Evolutionary conservation across 2,888 invertebrate species (phyloP), one percentile per base, ranked within the genome.

Genomic region (Ennomos fuscantarius): DNA sequence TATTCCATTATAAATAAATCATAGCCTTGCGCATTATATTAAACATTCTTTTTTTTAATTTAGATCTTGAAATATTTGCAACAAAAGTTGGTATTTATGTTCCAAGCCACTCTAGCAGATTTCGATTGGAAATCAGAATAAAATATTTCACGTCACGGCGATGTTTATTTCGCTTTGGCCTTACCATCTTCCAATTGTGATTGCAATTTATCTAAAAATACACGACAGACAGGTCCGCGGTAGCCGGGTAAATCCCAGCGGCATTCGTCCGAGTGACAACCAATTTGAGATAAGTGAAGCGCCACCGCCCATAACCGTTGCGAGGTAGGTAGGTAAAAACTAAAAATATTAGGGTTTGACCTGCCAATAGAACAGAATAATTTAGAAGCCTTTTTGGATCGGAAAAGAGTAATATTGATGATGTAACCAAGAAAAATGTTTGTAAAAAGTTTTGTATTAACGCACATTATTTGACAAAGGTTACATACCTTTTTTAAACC

Each of bases 221-320:
- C 15, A 37, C 37, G 46, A 58, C 53, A 36, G 47, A 35, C 58
- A 58, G 50, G 51, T 42, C 48, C 39, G 47, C 55, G 9, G 52
- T 39, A 34, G 48, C 37, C 37, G 52, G 56, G 58, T 36, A 60
- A 65, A 60, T 46, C 51, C 53, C 55, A 47, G 41, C 50, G 55
- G 48, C 48, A 43, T 45, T 44, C 37, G 55, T 57, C 45, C 40
- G 49, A 40, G 34, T 42, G 50, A 53, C 50, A 46, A 57, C 43
- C 56, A 55, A 55, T 54, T 57, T 55, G 49, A 48, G 45, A 56
- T 57, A 56, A 58, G 55, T 46, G 36, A 50, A 47, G 44, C 39
- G 50, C 9, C 47, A 31, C 11, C 32, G 36, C 15, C 36, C 8
- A 34, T 31, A 15, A 13, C 13, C 10, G 8, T n/a, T 6, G 35